These are phyloP conservation scores for Xylophagus ater DNA, from an alignment of 2,888 invertebrate species.

Conservation along the genomic window DNA sequence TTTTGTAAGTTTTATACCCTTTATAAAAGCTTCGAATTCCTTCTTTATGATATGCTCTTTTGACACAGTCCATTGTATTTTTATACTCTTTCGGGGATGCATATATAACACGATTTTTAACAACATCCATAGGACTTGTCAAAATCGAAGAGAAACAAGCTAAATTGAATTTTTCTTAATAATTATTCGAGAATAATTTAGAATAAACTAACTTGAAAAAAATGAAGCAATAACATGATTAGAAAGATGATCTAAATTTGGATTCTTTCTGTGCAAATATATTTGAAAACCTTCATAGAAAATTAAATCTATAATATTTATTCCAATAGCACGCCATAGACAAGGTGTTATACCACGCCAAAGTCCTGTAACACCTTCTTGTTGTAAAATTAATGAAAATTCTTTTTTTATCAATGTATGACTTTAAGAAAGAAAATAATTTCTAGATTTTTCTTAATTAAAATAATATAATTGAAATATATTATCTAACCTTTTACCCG, in stretches of 20 bases:
- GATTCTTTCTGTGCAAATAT: no score
- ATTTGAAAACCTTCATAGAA: no score
- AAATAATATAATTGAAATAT: neutral
- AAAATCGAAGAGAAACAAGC: neutral
- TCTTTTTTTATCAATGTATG: no score
- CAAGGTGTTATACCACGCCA: neutral
- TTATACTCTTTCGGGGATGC: neutral
- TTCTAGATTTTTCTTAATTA: no score
- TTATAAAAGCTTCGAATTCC: neutral
- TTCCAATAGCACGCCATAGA: no score
- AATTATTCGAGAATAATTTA: no score
- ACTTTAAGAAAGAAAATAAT: no score
- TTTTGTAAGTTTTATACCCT: constrained; percentile 3
- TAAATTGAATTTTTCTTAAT: no score
- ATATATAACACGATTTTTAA: constrained; percentile 1
- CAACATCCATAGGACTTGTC: constrained; percentile 2
- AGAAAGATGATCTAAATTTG: no score
- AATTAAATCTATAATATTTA: no score
- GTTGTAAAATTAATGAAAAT: neutral
- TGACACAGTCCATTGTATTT: neutral
- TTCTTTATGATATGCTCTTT: neutral
- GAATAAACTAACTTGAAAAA: no score
- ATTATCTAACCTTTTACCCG: neutral
- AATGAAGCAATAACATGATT: no score
- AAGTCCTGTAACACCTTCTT: constrained; percentile 1